Evolutionary conservation across 1,140 invertebrate genomes (phyloP).

Genomic region (Colletes latitarsis): DNA sequence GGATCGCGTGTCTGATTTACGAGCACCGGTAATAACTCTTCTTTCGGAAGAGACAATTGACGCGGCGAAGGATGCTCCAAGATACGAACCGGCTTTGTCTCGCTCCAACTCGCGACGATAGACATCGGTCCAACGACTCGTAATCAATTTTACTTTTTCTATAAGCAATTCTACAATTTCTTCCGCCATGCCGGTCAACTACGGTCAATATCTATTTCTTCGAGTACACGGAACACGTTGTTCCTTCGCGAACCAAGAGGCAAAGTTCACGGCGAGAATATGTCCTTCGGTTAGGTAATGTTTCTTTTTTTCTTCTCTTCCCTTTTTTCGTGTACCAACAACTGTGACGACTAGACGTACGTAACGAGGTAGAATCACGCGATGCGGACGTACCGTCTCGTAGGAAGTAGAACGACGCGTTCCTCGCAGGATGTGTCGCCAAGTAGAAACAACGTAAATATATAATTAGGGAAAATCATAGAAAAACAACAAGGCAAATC

Average conservation of each 20-base stretch:
- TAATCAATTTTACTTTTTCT: too few species aligned
- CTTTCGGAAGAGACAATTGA: not conserved
- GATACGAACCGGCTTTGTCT: too few species aligned
- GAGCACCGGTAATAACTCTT: not conserved
- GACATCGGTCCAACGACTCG: too few species aligned
- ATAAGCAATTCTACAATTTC: too few species aligned
- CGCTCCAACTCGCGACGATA: too few species aligned
- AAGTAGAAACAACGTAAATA: too few species aligned
- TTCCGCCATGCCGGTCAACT: too few species aligned
- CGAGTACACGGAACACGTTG: not conserved
- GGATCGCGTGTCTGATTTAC: not conserved
- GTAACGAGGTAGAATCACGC: slow-evolving; percentile 47
- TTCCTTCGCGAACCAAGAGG: not conserved
- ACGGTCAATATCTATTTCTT: too few species aligned
- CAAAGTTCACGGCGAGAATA: slow-evolving; percentile 48
- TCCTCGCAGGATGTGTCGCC: not conserved
- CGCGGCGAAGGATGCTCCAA: not conserved
- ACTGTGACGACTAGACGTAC: slow-evolving; percentile 19
- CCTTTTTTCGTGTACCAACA: not conserved
- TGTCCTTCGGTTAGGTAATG: slow-evolving; percentile 39
- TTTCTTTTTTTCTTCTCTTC: slow-evolving; percentile 5
- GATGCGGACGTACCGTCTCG: slow-evolving; percentile 19
- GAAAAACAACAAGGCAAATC: too few species aligned
- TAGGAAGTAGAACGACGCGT: too few species aligned
- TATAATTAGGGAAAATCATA: not conserved